These are phyloP conservation scores for Aythya baeri DNA, from an alignment of 2,113 vertebrate species.

Conservation along the genomic window DNA sequence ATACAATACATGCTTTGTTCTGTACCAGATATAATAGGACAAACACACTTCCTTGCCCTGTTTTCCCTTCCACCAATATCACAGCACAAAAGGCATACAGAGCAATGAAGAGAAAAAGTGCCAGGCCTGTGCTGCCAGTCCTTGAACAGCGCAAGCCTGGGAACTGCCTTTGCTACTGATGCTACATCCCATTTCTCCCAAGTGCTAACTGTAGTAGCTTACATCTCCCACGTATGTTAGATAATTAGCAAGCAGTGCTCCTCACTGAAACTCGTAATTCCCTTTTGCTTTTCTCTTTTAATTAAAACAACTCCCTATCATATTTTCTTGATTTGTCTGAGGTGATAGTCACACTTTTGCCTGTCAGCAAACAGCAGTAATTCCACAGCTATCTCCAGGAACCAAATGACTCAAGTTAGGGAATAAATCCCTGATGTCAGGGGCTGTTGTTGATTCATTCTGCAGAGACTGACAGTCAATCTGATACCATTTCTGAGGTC, in stretches of 20 bases:
- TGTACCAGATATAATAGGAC: background rate
- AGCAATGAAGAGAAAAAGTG: background rate
- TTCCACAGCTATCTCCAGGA: background rate
- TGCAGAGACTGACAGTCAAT: background rate
- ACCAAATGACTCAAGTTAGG: background rate
- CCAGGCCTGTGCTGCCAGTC: background rate
- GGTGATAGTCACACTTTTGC: background rate
- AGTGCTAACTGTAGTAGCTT: background rate
- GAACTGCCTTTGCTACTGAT: background rate
- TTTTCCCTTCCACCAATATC: background rate
- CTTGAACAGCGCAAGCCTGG: background rate
- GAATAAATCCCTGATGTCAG: background rate
- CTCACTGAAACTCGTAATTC: background rate
- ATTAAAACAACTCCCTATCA: background rate
- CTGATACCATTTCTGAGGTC: constrained; percentile 27
- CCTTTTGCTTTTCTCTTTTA: constrained; percentile 9
- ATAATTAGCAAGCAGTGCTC: background rate
- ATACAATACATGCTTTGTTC: background rate
- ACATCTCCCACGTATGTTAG: fast-evolving
- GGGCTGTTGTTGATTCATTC: background rate
- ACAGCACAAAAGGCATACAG: background rate
- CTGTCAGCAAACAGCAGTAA: background rate
- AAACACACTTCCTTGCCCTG: background rate
- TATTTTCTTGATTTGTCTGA: constrained; percentile 21
- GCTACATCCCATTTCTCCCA: background rate